Evolutionary conservation across 2,113 vertebrate species (phyloP).

Genomic region (Cyprinodon tularosa): DNA sequence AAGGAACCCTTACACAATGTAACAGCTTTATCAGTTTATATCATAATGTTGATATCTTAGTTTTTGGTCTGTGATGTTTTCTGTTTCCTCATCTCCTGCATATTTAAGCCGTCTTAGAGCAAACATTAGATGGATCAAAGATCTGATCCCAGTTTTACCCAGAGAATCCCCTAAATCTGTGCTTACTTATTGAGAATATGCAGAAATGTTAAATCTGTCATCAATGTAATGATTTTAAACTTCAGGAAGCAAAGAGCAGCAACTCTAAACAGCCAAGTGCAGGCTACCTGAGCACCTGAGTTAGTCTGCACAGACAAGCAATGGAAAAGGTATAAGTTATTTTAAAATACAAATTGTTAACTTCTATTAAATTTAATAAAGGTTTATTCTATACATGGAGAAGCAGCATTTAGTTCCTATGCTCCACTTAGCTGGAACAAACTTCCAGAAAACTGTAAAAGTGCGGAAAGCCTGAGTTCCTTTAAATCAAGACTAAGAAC

Average conservation of each 20-base stretch:
- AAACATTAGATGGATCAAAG: too few species aligned
- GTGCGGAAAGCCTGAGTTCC: too few species aligned
- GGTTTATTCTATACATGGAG: background rate
- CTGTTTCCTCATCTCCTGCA: too few species aligned
- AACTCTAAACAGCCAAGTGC: background rate
- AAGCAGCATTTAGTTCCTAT: too few species aligned
- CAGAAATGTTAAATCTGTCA: too few species aligned
- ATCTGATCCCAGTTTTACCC: too few species aligned
- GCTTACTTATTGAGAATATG: too few species aligned
- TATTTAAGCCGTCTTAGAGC: too few species aligned
- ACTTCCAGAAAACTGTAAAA: too few species aligned
- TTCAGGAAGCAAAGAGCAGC: too few species aligned
- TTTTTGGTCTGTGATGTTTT: background rate
- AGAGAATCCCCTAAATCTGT: background rate
- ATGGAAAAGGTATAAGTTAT: background rate
- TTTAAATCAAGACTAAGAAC: too few species aligned
- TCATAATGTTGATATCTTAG: background rate
- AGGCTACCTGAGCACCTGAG: background rate
- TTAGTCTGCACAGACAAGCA: background rate
- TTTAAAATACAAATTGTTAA: background rate
- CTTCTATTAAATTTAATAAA: background rate
- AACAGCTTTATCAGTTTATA: slow-evolving; percentile 13
- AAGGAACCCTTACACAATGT: background rate
- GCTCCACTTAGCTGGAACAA: too few species aligned
- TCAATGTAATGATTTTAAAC: background rate